Evolutionary conservation across 2,888 invertebrate species (phyloP).

Genomic region (Operophtera brumata): DNA sequence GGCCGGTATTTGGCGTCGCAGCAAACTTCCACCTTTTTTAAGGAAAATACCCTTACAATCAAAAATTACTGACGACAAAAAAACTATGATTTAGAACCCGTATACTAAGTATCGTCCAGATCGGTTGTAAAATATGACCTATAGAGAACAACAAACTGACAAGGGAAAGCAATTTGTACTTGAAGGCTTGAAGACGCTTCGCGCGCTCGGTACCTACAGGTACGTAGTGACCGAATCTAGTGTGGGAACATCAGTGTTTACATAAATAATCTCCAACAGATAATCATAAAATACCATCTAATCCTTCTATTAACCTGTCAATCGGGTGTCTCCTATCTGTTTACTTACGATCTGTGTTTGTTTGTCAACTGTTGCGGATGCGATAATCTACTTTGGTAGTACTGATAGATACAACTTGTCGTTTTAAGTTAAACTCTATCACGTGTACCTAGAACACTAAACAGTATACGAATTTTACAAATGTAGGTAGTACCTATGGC

Average conservation of each 20-base stretch:
- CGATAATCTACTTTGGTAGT: conserved; percentile 23
- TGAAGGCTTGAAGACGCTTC: too few species aligned
- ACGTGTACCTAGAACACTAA: not conserved
- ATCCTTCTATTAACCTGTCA: conserved; percentile 55
- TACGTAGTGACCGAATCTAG: conserved; percentile 16
- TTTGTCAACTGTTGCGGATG: conserved; percentile 26
- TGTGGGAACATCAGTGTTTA: conserved; percentile 41
- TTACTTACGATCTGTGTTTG: conserved; percentile 34
- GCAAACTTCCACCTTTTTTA: too few species aligned
- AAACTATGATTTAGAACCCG: too few species aligned
- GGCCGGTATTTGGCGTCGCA: too few species aligned
- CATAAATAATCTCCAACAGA: conserved; percentile 39
- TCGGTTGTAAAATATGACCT: too few species aligned
- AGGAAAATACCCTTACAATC: too few species aligned
- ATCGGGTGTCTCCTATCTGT: conserved; percentile 42
- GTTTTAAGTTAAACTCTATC: conserved; percentile 5
- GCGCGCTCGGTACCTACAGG: too few species aligned
- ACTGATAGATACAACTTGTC: not conserved
- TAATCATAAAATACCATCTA: conserved; percentile 46
- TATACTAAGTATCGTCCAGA: too few species aligned
- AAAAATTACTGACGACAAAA: too few species aligned
- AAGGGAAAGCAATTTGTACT: too few species aligned
- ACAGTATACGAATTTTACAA: not conserved
- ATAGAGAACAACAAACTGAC: too few species aligned
- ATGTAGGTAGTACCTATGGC: conserved; percentile 2